Conservation (phyloP, 1,140 invertebrate species). For the Propsilocerus akamusi region DNA sequence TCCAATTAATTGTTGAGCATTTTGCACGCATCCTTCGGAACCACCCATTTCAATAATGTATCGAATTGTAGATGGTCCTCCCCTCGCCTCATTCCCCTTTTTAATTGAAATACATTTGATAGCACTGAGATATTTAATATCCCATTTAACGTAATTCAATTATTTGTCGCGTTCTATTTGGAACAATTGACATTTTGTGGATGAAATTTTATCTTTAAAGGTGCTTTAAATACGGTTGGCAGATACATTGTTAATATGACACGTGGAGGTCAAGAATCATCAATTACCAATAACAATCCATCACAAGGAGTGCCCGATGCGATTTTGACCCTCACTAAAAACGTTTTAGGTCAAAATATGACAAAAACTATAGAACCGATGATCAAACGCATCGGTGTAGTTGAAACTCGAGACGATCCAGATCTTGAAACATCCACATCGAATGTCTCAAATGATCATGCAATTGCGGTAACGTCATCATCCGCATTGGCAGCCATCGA, state of each 20-base stretch:
- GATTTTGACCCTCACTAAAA: conserved; percentile 61
- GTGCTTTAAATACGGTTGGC: conserved; percentile 60
- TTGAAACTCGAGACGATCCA: conserved; percentile 8
- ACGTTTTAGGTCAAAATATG: conserved; percentile 58
- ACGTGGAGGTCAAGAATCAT: conserved; percentile 25
- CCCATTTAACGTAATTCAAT: too few relatives aligned
- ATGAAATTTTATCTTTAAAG: conserved; percentile 14
- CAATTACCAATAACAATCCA: conserved; percentile 21
- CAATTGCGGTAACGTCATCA: neutral
- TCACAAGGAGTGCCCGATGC: conserved; percentile 44
- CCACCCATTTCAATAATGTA: too few relatives aligned
- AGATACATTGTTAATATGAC: conserved; percentile 67
- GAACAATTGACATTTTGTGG: too few relatives aligned
- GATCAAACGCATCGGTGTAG: conserved; percentile 27
- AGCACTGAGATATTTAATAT: too few relatives aligned
- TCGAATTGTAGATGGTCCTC: too few relatives aligned
- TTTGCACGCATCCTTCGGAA: too few relatives aligned
- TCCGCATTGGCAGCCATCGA: neutral
- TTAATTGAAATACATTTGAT: too few relatives aligned
- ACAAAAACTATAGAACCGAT: conserved; percentile 60
- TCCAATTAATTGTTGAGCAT: too few relatives aligned
- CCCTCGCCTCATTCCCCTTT: too few relatives aligned
- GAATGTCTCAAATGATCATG: too few relatives aligned
- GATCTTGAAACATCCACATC: too few relatives aligned
- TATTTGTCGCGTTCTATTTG: too few relatives aligned